phyloP scores from a whole-genome alignment of 2,888 invertebrate species.

The Anthophora plumipes region DNA sequence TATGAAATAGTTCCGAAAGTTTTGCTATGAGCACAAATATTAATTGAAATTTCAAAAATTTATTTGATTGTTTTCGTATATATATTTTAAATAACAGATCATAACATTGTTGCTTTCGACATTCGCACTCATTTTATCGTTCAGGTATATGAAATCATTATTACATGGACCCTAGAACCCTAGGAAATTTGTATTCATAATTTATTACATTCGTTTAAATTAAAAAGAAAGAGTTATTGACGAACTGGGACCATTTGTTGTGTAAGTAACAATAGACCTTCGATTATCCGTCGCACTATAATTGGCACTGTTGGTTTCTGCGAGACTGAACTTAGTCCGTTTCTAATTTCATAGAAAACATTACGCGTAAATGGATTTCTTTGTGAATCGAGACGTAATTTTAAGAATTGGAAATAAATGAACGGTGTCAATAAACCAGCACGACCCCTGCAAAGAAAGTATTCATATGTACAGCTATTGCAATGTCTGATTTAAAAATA shows the following conservation, averaged over 20 bases:
- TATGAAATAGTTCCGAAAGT: slow-evolving; percentile 40
- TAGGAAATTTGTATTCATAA: slow-evolving; percentile 63
- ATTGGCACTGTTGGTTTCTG: slow-evolving; percentile 89
- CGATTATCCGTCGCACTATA: slow-evolving; percentile 87
- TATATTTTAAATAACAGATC: slow-evolving; percentile 37
- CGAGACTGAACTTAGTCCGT: slow-evolving; percentile 89
- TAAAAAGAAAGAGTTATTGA: slow-evolving; percentile 73
- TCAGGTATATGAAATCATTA: slow-evolving; percentile 60
- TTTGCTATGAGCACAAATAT: slow-evolving; percentile 23
- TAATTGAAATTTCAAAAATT: slow-evolving; percentile 17
- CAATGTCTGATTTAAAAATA: background rate
- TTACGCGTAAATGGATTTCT: slow-evolving; percentile 98
- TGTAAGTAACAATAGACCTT: slow-evolving; percentile 89
- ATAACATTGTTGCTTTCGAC: slow-evolving; percentile 54
- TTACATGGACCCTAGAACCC: slow-evolving; percentile 68
- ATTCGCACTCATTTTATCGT: slow-evolving; percentile 56
- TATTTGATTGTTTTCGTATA: slow-evolving; percentile 45
- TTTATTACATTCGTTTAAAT: slow-evolving; percentile 34
- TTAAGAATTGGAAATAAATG: slow-evolving; percentile 98
- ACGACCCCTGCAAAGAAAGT: slow-evolving; percentile 90
- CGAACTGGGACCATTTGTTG: slow-evolving; percentile 89
- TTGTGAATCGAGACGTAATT: slow-evolving; percentile 95
- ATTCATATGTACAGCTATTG: background rate
- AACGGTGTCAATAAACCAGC: slow-evolving; percentile 96
- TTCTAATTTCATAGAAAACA: slow-evolving; percentile 95